Base-by-base conservation (phyloP, 2,888 invertebrate species). In the Synanthedon vespiformis region DNA sequence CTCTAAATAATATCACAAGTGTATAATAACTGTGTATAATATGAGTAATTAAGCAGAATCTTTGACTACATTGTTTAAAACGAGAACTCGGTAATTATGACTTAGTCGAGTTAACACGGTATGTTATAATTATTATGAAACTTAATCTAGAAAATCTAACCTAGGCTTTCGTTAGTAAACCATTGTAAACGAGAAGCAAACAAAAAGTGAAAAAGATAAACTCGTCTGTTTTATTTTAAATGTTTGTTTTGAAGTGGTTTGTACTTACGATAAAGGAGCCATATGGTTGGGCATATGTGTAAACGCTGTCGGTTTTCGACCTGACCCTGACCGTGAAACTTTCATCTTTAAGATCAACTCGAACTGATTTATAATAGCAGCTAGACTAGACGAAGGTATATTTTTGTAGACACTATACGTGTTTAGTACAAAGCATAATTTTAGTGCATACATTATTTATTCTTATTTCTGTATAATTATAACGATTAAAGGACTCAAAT, bases 241-340 rank as follows among this genome's bases (percentile, higher is more conserved):
- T 34, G 34, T 34, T 63, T 60, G 62, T 60, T 60, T 61, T 16
- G 66, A 76, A 79, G 76, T 74, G 70, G 64, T 22, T 34, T 10
- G 6, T 34, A 34, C 34, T 34, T 16, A 18, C 13, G 72, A 72
- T 74, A 76, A 73, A 60, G 67, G 69, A 72, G 70, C 77, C 83
- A 82, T 74, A 74, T 81, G 82, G 77, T 68, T 56, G 59, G 65
- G 66, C 79, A 77, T 67, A 74, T 80, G 80, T 73, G 68, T 63
- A 63, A 57, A 59, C 67, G 66, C 64, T 64, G 65, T 64, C 50
- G 49, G 53, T 56, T 66, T 63, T 68, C 57, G 54, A 52, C 66
- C 34, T 34, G 70, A 67, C 77, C 78, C 55, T 80, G 79, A 74
- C 77, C 74, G 58, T 78, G 76, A 67, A 65, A 44, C 44, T 44